Evolutionary conservation across 53 echinoderm and acorn worm species (phyloP).

Genomic region (Crossaster papposus): DNA sequence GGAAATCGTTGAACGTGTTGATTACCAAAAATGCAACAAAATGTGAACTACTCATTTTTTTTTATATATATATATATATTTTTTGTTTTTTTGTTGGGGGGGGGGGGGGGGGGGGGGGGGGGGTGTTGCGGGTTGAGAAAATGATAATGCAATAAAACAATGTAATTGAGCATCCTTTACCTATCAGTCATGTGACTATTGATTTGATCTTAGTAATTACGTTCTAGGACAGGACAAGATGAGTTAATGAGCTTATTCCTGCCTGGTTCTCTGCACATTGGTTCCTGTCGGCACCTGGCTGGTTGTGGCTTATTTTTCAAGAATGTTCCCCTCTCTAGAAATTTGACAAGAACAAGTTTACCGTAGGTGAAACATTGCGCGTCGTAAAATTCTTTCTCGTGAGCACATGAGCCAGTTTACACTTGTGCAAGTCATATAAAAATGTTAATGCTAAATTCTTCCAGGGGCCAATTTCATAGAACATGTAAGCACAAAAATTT

Average conservation of each 20-base stretch:
- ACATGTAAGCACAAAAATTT: no score
- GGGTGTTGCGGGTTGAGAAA: no score
- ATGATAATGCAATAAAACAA: not conserved
- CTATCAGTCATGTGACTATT: not conserved
- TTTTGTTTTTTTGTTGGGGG: not conserved
- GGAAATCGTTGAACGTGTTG: no score
- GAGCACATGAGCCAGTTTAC: not conserved
- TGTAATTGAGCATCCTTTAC: conserved; percentile 4
- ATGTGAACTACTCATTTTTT: no score
- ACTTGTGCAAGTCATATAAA: no score
- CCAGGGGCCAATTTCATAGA: no score
- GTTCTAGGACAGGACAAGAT: not conserved
- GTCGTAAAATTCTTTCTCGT: not conserved
- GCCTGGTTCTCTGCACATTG: conserved; percentile 17
- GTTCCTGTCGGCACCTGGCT: not conserved
- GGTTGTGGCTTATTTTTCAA: not conserved
- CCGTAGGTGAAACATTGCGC: not conserved
- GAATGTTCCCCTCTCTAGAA: not conserved
- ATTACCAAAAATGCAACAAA: no score
- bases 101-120: not conserved
- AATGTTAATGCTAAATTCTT: no score
- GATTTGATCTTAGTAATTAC: not conserved
- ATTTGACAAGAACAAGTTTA: not conserved
- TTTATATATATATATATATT: no score
- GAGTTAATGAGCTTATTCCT: not conserved